Evolutionary conservation across 2,113 vertebrate species (phyloP).

Genomic region (Nibea coibor): DNA sequence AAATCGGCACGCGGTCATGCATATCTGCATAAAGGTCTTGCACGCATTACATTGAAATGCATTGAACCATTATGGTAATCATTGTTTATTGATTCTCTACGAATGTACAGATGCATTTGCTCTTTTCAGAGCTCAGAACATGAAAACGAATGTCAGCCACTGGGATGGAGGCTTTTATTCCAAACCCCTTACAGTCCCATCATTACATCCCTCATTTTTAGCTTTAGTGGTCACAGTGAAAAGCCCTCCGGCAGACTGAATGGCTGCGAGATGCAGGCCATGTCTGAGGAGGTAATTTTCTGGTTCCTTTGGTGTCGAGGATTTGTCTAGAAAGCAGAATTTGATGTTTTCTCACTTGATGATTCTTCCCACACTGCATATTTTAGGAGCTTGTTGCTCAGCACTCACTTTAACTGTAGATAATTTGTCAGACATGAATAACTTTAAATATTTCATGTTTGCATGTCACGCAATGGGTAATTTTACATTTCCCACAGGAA

Average conservation of each 20-base stretch:
- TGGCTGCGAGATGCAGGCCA: slow-evolving; percentile 10
- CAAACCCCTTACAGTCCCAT: neutral
- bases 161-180: slow-evolving; percentile 29
- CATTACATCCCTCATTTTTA: slow-evolving; percentile 15
- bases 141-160: slow-evolving; percentile 32
- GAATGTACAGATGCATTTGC: neutral
- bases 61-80: neutral
- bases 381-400: neutral
- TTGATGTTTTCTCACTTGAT: slow-evolving; percentile 9
- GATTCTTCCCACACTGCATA: neutral
- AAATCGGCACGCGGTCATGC: no score
- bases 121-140: slow-evolving; percentile 15
- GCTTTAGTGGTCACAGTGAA: slow-evolving; percentile 28
- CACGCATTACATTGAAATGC: no score
- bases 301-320: slow-evolving; percentile 19
- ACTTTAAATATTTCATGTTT: slow-evolving; percentile 29
- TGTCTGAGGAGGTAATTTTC: slow-evolving; percentile 44
- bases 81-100: neutral
- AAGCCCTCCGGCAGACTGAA: neutral
- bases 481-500: slow-evolving; percentile 20
- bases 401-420: slow-evolving; percentile 25
- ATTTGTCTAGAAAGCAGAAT: slow-evolving; percentile 36
- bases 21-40: neutral
- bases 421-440: slow-evolving; percentile 24
- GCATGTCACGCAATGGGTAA: neutral